These are phyloP conservation scores for Dynastes hyllus DNA, from an alignment of 2,888 invertebrate genomes.

Conservation along the genomic window DNA sequence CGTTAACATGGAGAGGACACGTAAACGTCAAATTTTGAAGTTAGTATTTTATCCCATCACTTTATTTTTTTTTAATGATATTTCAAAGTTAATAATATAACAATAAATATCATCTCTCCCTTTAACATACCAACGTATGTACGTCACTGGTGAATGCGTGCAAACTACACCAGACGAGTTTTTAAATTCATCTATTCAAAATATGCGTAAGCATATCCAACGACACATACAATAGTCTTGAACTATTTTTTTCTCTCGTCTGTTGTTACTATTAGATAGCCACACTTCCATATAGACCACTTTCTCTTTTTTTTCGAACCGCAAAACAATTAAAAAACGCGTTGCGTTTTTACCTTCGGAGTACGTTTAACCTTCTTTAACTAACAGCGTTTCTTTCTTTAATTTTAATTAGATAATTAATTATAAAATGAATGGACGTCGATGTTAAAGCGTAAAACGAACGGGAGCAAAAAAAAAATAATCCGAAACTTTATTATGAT, in stretches of 20 bases:
- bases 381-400: constrained; percentile 23
- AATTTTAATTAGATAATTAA: constrained; percentile 37
- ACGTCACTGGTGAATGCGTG: neutral
- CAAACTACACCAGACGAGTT: neutral
- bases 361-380: constrained; percentile 24
- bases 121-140: neutral
- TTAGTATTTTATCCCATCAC: no score
- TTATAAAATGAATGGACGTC: constrained; percentile 28
- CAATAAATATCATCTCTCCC: no score
- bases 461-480: neutral
- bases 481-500: constrained; percentile 4
- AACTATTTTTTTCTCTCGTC: constrained; percentile 30
- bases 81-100: no score
- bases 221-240: constrained; percentile 24
- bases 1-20: no score
- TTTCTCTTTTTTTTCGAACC: constrained; percentile 41
- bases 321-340: constrained; percentile 18
- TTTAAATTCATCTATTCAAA: constrained; percentile 30
- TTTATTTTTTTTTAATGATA: no score
- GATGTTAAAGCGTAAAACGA: neutral
- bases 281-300: constrained; percentile 27
- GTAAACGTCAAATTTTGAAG: no score
- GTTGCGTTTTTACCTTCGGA: constrained; percentile 16
- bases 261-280: constrained; percentile 9
- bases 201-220: constrained; percentile 17